Base-by-base conservation (phyloP, 2,113 vertebrate species). In the Eurystomus gularis region DNA sequence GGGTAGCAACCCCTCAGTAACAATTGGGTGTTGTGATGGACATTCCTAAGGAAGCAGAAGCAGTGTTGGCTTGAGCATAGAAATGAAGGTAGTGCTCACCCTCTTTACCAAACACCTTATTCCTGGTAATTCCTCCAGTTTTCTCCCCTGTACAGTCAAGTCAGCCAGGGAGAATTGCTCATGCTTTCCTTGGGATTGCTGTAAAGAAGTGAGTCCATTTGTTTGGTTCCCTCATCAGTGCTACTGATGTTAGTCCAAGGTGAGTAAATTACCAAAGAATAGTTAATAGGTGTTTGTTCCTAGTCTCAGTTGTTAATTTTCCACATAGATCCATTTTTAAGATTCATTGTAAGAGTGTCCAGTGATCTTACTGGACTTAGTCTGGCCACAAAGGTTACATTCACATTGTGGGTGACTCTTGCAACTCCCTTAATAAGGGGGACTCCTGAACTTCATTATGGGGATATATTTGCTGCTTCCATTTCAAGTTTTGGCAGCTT, bases 241-340 rank as follows among this genome's bases (percentile, higher is more conserved):
- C 66, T 93, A 40, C 86, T 93, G 58, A 3, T 86, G 40, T 95
- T 94, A 92, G 71, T 69, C 46, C 16, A 26, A 80, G 31, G 54
- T 88, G 71, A 94, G 39, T 93, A 65, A 54, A 90, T 90, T 86
- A 90, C 86, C 88, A 93, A 96, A 97, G 92, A 95, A 62, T 52
- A 94, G 23, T 85, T 39, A 82, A 8, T 37, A 88, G 42, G 28
- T 90, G 57, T 82, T 76, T 93, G 52, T 92, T 92, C 28, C 37
- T 83, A 40, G 62, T 82, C 44, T 90, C 19, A 64, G 29, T 88
- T 90, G 23, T 78, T 90, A 6, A 10, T 85, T 88, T 75, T 65
- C 16, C 40, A 57, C 31, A n/a, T 35, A 66, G 14, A 52, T 77
- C 21, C 28, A 49, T 85, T 90, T 79, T 91, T 79, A 79, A 85